Evolutionary conservation across 1,140 invertebrate species (phyloP).

Genomic region (Kradibia gibbosae): DNA sequence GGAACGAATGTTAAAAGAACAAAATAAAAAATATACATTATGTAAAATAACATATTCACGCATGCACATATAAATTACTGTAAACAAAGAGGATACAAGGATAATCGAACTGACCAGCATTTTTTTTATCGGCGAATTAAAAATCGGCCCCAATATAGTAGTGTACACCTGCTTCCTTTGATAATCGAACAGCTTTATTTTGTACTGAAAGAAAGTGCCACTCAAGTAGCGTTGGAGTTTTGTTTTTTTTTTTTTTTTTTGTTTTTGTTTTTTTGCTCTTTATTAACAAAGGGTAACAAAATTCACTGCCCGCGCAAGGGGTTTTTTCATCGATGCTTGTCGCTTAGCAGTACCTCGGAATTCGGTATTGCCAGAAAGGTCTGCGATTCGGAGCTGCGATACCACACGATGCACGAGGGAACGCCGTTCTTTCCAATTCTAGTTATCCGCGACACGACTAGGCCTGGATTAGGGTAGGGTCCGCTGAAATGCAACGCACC

Average conservation of each 20-base stretch:
- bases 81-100: no score
- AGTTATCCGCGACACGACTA: constrained; percentile 66
- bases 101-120: constrained; percentile 69
- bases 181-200: constrained; percentile 79
- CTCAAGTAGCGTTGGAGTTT: no score
- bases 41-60: no score
- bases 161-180: constrained; percentile 76
- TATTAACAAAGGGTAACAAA: no score
- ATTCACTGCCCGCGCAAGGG: no score
- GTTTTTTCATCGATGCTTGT: no score
- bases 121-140: constrained; percentile 74
- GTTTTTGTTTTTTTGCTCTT: no score
- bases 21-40: no score
- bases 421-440: constrained; percentile 77
- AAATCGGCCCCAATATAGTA: constrained; percentile 79
- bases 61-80: no score
- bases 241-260: no score
- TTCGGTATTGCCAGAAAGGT: constrained; percentile 69
- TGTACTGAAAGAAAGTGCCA: constrained; percentile 77
- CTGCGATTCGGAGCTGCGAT: constrained; percentile 57
- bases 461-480: constrained; percentile 63
- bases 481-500: constrained; percentile 54
- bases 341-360: constrained; percentile 73
- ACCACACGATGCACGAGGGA: constrained; percentile 73
- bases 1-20: no score